These are phyloP conservation scores for Adelphocoris suturalis DNA, from an alignment of 2,888 invertebrate genomes.

Conservation along the genomic window DNA sequence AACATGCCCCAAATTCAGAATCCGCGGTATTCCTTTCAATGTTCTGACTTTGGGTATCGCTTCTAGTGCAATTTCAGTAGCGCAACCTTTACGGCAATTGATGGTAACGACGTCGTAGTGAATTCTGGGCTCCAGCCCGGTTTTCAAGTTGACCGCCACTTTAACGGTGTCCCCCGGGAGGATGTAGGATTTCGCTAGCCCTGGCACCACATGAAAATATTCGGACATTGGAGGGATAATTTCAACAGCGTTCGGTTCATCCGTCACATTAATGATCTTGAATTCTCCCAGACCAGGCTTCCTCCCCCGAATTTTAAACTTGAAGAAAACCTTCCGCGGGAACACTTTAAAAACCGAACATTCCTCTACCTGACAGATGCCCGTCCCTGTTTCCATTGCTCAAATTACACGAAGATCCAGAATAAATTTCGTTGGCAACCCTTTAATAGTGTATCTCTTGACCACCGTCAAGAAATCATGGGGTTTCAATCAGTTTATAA, in stretches of 20 bases:
- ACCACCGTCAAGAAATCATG: too few species aligned
- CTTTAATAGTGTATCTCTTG: too few species aligned
- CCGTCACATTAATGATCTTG: slow-evolving; percentile 10
- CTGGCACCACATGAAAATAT: slow-evolving; percentile 46
- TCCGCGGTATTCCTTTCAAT: slow-evolving; percentile 46
- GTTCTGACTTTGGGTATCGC: slow-evolving; percentile 45
- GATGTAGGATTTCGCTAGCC: neutral
- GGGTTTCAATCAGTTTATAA: too few species aligned
- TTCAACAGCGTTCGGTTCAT: neutral
- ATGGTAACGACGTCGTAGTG: slow-evolving; percentile 49
- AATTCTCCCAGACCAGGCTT: slow-evolving; percentile 19
- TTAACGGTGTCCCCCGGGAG: slow-evolving; percentile 25
- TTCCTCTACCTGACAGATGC: neutral
- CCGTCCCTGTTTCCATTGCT: slow-evolving; percentile 2
- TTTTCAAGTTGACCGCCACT: slow-evolving; percentile 23
- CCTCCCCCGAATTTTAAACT: slow-evolving; percentile 42
- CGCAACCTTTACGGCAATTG: slow-evolving; percentile 20
- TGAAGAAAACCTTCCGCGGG: slow-evolving; percentile 46
- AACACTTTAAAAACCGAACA: slow-evolving; percentile 24
- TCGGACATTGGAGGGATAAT: slow-evolving; percentile 7
- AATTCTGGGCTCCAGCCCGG: slow-evolving; percentile 26
- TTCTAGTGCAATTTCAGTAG: slow-evolving; percentile 21
- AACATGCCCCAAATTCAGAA: slow-evolving; percentile 55
- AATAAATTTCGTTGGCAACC: too few species aligned
- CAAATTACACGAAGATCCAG: neutral